Percentiles rank a stretch among this genome's conserved stretches.
phyloP scores from a whole-genome alignment of 2,888 invertebrate species.

The Amaurobius ferox region DNA sequence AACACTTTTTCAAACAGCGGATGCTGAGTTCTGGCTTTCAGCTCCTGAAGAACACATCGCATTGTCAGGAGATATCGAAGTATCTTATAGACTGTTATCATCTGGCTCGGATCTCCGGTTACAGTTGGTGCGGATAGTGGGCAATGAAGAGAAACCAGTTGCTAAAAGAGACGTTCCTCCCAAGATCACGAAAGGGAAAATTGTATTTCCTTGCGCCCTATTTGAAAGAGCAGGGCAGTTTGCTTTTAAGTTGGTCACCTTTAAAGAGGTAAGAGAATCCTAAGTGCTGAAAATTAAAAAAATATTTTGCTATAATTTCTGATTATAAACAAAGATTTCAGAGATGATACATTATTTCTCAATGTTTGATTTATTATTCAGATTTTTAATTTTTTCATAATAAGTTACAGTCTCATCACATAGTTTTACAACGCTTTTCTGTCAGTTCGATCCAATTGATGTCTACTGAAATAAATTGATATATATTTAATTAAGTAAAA shows the following conservation, averaged over 20 bases:
- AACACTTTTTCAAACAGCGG: too few species aligned
- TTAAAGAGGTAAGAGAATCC: constrained; percentile 48
- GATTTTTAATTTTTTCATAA: too few species aligned
- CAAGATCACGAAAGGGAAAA: constrained; percentile 43
- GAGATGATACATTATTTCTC: too few species aligned
- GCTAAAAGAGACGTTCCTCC: constrained; percentile 64
- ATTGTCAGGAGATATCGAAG: constrained; percentile 51
- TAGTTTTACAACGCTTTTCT: too few species aligned
- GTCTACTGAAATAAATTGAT: too few species aligned
- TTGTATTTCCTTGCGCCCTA: constrained; percentile 62
- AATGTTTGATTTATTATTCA: too few species aligned
- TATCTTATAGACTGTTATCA: constrained; percentile 44
- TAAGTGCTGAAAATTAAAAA: too few species aligned
- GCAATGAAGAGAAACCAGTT: constrained; percentile 37
- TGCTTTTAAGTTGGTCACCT: constrained; percentile 48
- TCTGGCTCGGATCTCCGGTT: constrained; percentile 36
- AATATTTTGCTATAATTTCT: too few species aligned
- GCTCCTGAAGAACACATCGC: constrained; percentile 34
- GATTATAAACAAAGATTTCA: too few species aligned
- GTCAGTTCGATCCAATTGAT: too few species aligned
- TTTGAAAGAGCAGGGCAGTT: constrained; percentile 55
- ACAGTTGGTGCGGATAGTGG: constrained; percentile 29
- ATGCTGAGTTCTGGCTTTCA: constrained; percentile 55
- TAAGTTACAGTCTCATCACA: too few species aligned
- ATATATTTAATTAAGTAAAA: too few species aligned